Base-by-base conservation (phyloP, 2,888 invertebrate species). In the Scaptomyza cyrtandrae region DNA sequence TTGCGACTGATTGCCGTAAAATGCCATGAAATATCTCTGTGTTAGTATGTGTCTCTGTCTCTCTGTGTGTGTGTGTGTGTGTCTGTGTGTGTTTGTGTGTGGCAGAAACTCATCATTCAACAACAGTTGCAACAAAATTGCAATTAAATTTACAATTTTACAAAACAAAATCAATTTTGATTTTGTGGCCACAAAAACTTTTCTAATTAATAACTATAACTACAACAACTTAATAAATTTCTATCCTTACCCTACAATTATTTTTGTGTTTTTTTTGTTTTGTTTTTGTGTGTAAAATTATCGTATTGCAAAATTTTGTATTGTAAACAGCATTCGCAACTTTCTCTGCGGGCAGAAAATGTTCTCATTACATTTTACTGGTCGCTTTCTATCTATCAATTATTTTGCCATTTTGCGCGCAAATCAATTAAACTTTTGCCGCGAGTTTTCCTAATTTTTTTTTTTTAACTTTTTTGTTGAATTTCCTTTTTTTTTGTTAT, bases 401-500 rank as follows among this genome's bases (percentile, higher is more conserved):
- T 87, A 87, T 83, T 83, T 87, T 77, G 54, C 71, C 70, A 83
- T 85, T 87, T 88, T 77, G 46, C 57, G 64, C 63, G 54, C 75
- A 80, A 83, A 83, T 83, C 83, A 83, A 83, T 83, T 87, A 87
- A 83, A 83, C 86, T 83, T 83, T 87, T 75, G 14, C 71, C 27
- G 29, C 45, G 50, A 70, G 55, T 54, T 61, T 41, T 41, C 10
- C 4, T 39, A 1, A 0, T 9, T 41, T 10, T 24, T 24, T 1
- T n/a, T 37, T 37, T 37, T n/a, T 33, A 33, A 0, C 5, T 39
- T 61, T 33, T 3, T 24, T 19, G n/a, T n/a, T n/a, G n/a, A n/a
- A 6, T 3, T 16, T 24, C 19, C 35, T 24, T 24, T 24, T 24
- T 46, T 46, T 49, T 37, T 43, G 10, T n/a, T 3, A 16, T 68